Base-by-base conservation (phyloP, 2,888 invertebrate genomes). In the Hedya salicella region DNA sequence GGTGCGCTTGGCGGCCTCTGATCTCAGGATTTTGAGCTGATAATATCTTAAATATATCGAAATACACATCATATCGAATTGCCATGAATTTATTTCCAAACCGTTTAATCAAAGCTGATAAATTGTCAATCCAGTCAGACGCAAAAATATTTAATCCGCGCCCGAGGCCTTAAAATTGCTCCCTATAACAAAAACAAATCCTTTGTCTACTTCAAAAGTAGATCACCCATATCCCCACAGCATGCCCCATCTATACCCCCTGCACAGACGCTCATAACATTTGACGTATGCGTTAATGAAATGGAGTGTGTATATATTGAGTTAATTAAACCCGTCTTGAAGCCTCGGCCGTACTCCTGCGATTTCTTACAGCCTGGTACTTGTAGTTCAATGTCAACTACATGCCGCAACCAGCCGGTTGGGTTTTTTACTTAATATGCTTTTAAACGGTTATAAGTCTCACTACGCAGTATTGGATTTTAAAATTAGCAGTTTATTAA, bases 251-350 rank as follows among this genome's bases (percentile, higher is more conserved):
- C 60, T 54, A 32, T 40, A 13, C 42, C 60, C 54, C 65, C 52
- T 66, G 13, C 61, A 44, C 59, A 60, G 68, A 83, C 78, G 83
- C 75, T 87, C 87, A 88, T 88, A 88, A 88, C 81, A 89, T 90
- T 86, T 89, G 90, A 91, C 91, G 89, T 88, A 91, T 90, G 86
- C 87, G 77, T 78, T 90, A 90, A 91, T 91, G 87, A 90, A 91
- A 88, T 86, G 85, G 86, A 89, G 88, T 88, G 89, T 86, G 87
- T 91, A 88, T 91, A 89, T 92, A 92, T 91, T 91, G 90, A 89
- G 87, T 91, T 92, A 92, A 92, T 91, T 90, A 92, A 91, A 83
- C 80, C 85, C 81, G 85, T 85, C 89, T 87, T 88, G 89, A 87
- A 79, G 49, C 66, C 77, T 69, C 70, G 67, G 74, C 71, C 74